These are phyloP conservation scores for Drosophila melanica DNA, from an alignment of 1,140 invertebrate species.

Conservation along the genomic window DNA sequence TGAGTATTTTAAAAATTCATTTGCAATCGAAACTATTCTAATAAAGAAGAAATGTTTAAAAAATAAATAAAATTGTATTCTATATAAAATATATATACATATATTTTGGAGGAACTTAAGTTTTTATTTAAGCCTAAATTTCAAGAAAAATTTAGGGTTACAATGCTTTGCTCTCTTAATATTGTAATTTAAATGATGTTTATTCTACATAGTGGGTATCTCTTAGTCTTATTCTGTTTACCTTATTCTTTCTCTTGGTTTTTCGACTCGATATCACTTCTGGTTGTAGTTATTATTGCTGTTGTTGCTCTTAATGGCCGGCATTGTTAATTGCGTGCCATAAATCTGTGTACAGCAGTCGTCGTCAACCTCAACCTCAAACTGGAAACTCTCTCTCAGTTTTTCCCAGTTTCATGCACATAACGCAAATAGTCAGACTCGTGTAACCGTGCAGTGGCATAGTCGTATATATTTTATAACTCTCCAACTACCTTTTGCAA, in stretches of 20 bases:
- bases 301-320: conserved; percentile 66
- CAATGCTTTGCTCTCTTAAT: too few species aligned
- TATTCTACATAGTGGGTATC: background rate
- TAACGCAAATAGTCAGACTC: conserved; percentile 27
- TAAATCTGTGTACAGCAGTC: conserved; percentile 73
- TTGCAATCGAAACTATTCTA: too few species aligned
- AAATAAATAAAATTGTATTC: too few species aligned
- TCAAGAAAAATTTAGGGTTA: too few species aligned
- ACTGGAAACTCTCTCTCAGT: conserved; percentile 20
- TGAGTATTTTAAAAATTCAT: too few species aligned
- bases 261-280: conserved; percentile 1
- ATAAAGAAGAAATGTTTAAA: too few species aligned
- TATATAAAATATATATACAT: too few species aligned
- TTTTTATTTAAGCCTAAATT: too few species aligned
- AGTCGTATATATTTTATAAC: conserved; percentile 66
- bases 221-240: background rate
- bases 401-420: conserved; percentile 21
- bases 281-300: conserved; percentile 11
- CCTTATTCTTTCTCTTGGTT: background rate
- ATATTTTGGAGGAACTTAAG: too few species aligned
- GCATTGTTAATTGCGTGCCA: conserved; percentile 78
- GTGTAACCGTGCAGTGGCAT: conserved; percentile 17
- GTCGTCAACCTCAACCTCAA: conserved; percentile 51
- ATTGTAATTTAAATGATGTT: too few species aligned
- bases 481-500: conserved; percentile 23